A percentile compares a stretch with the other conserved stretches of the same genome.
Conservation (phyloP, 2,113 vertebrate genomes). For the Nothobranchius furzeri region DNA sequence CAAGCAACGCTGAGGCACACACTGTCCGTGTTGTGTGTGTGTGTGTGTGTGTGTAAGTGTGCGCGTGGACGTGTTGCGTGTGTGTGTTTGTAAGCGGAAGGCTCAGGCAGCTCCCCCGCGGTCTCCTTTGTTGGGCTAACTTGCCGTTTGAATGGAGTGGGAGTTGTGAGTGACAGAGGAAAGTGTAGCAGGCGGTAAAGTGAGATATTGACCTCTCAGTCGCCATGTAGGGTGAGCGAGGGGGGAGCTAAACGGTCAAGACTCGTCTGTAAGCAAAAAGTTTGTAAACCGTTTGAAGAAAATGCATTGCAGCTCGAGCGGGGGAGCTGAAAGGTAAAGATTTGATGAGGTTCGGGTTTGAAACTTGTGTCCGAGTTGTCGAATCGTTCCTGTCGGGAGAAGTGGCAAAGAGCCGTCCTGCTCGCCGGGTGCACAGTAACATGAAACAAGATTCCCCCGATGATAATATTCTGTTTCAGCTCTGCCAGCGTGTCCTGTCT, state of each 20-base stretch:
- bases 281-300: slow-evolving; percentile 16
- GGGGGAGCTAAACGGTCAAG: slow-evolving; percentile 32
- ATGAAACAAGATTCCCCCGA: slow-evolving; percentile 90
- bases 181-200: slow-evolving; percentile 85
- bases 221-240: slow-evolving; percentile 74
- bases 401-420: slow-evolving; percentile 28
- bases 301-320: slow-evolving; percentile 14
- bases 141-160: slow-evolving; percentile 69
- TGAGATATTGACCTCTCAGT: slow-evolving; percentile 90
- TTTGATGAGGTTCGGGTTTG: slow-evolving; percentile 12
- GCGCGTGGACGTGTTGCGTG: slow-evolving; percentile 8
- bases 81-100: slow-evolving; percentile 57
- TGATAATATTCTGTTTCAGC: slow-evolving; percentile 92
- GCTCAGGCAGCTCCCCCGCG: slow-evolving; percentile 72
- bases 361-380: slow-evolving; percentile 11
- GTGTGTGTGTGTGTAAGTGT: slow-evolving; percentile 36
- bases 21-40: slow-evolving; percentile 47
- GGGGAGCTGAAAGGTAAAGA: background rate
- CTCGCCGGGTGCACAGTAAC: slow-evolving; percentile 83
- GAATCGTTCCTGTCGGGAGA: slow-evolving; percentile 66
- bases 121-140: slow-evolving; percentile 74
- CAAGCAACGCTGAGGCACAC: slow-evolving; percentile 44
- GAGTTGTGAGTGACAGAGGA: slow-evolving; percentile 77
- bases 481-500: slow-evolving; percentile 87
- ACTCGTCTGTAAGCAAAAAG: slow-evolving; percentile 20